Base-by-base conservation (phyloP, 2,113 vertebrate species). In the Channa maculata region DNA sequence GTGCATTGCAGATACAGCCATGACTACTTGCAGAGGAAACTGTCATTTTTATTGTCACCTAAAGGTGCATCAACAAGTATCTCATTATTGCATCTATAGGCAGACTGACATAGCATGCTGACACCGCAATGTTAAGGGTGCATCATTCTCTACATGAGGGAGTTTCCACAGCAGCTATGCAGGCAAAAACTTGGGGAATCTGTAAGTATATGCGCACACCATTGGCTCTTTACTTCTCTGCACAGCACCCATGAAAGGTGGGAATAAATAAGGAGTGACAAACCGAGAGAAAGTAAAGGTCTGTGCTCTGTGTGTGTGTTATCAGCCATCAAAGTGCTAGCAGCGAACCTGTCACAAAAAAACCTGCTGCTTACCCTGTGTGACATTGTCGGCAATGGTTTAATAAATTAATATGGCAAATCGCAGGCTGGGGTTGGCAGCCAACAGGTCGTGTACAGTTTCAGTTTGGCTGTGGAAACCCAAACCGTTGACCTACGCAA, bases 1-100 rank as follows among this genome's bases (percentile, higher is more conserved):
- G 78, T 92, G 91, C 89, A 93, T 84, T 93, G 86, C 91, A 93
- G 91, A 90, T 89, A 71, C 72, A 86, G 83, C 64, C 60, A 80
- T 77, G 70, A 79, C 79, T 70, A 82, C 77, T 75, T 62, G 70
- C 50, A 63, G 65, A 54, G 65, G 78, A 80, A 76, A 82, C 83
- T 79, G 70, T 46, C 54, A 12, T 69, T 63, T 67, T 65, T 41
- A 6, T 45, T 69, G 50, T 60, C 38, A 48, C 39, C 53, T 38
- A 68, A 73, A 73, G 65, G 50, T 75, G 74, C 74, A 85, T 84
- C 89, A 89, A 90, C 89, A 91, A 86, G 89, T 89, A 55, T 75
- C 36, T 60, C 14, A 3, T 45, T 57, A 38, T 13, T 54, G 46
- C 55, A 61, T 36, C 41, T 41, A 38, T 7, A 51, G 15, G 74